phyloP scores from a whole-genome alignment of 2,113 vertebrate species.

The Proterorhinus semilunaris region DNA sequence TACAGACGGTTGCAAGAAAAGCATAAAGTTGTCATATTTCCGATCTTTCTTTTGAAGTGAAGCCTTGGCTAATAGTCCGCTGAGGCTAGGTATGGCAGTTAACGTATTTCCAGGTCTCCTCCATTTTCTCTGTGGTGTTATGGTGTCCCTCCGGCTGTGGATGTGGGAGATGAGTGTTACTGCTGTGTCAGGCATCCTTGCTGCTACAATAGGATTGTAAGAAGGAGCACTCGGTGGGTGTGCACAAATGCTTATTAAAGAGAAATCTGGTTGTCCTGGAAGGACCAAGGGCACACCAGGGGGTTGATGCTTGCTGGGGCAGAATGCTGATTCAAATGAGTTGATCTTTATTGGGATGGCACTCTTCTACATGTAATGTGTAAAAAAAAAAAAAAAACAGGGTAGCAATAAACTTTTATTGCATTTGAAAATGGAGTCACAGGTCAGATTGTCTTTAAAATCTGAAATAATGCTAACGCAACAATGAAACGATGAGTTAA shows the following conservation, averaged over 20 bases:
- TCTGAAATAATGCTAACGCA: background rate
- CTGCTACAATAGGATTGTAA: conserved; percentile 53
- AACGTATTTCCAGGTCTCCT: conserved; percentile 29
- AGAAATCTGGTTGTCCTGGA: conserved; percentile 47
- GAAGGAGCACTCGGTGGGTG: conserved; percentile 42
- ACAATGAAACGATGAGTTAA: conserved; percentile 45
- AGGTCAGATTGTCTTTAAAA: conserved; percentile 8
- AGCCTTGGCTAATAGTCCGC: conserved; percentile 37
- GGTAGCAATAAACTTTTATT: background rate
- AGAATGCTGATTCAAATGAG: conserved; percentile 62
- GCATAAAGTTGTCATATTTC: conserved; percentile 32
- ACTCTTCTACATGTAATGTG: conserved; percentile 27
- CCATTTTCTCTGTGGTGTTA: conserved; percentile 43
- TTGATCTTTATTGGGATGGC: conserved; percentile 64
- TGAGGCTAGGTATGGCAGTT: conserved; percentile 34
- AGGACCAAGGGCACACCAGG: conserved; percentile 33
- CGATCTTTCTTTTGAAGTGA: conserved; percentile 60
- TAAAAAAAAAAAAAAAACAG: too few relatives aligned
- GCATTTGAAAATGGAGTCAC: background rate
- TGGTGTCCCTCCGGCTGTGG: conserved; percentile 53
- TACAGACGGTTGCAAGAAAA: conserved; percentile 54
- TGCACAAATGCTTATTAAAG: conserved; percentile 52
- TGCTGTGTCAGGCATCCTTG: conserved; percentile 65
- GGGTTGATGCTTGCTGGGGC: conserved; percentile 44
- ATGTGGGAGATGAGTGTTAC: conserved; percentile 49